A percentile compares a stretch with the other conserved stretches of the same genome.
These are phyloP conservation scores for Bubo blakistoni DNA, from an alignment of 2,113 vertebrate species.

Conservation along the genomic window DNA sequence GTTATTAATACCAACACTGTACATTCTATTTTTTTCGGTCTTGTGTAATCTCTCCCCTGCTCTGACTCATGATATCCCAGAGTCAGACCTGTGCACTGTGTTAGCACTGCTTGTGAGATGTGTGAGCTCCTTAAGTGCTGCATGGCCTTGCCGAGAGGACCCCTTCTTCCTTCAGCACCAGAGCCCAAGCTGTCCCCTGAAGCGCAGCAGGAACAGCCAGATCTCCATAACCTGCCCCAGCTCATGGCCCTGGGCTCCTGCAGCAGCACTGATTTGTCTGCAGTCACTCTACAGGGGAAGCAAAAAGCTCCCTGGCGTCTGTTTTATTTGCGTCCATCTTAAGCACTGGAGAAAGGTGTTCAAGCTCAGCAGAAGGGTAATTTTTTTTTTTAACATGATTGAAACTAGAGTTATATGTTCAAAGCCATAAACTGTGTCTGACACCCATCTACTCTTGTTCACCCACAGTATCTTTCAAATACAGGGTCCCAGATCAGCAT, in stretches of 20 bases:
- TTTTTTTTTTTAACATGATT: not conserved
- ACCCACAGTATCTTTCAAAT: not conserved
- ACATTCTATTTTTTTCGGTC: not conserved
- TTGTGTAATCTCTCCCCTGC: not conserved
- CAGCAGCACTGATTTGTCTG: not conserved
- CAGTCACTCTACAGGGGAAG: not conserved
- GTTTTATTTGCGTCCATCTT: not conserved
- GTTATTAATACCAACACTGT: slow-evolving; percentile 15
- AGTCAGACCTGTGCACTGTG: not conserved
- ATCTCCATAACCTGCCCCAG: not conserved
- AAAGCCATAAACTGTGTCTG: not conserved
- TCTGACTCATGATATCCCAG: not conserved
- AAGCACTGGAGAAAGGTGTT: not conserved
- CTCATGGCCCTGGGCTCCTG: rapidly evolving
- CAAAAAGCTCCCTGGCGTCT: not conserved
- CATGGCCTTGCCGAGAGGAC: not conserved
- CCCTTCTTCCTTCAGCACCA: not conserved
- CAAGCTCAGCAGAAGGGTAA: not conserved
- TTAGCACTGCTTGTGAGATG: not conserved
- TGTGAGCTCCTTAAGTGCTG: not conserved
- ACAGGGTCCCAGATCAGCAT: not conserved
- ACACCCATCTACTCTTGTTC: not conserved
- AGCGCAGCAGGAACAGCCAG: not conserved
- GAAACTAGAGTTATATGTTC: not conserved
- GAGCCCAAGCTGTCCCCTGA: rapidly evolving